These are phyloP conservation scores for Aphidius colemani DNA, from an alignment of 2,888 invertebrate genomes.

Conservation along the genomic window DNA sequence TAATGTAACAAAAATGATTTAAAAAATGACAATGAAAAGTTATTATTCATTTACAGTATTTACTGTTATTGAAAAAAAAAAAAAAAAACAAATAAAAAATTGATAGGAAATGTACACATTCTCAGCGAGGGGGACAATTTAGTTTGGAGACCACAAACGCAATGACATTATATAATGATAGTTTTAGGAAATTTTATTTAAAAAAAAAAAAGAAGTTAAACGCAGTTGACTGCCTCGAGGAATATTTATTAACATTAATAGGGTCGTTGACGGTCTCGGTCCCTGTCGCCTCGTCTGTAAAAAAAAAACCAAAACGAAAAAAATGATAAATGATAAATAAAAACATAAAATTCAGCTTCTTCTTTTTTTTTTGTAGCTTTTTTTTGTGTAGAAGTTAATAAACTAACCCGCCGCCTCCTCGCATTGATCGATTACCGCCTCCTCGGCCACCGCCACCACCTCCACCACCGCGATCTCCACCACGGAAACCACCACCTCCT, in stretches of 20 bases:
- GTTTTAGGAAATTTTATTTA: background rate
- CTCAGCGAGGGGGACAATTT: too few relatives aligned
- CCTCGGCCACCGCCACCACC: constrained; percentile 60
- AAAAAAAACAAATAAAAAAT: background rate
- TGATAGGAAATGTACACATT: constrained; percentile 19
- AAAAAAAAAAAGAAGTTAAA: too few relatives aligned
- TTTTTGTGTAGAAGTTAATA: background rate
- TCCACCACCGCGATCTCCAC: constrained; percentile 57
- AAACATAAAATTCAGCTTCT: constrained; percentile 4
- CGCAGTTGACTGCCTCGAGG: too few relatives aligned
- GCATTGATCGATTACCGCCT: constrained; percentile 48
- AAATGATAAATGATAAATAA: constrained; percentile 1
- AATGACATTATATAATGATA: background rate
- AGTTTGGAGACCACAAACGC: background rate
- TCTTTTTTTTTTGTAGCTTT: constrained; percentile 30
- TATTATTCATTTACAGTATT: too few relatives aligned
- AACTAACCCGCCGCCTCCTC: constrained; percentile 62
- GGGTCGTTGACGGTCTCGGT: constrained; percentile 63
- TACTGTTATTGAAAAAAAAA: background rate
- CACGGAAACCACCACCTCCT: constrained; percentile 60
- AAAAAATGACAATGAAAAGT: too few relatives aligned
- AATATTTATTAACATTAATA: constrained; percentile 45
- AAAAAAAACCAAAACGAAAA: constrained; percentile 16
- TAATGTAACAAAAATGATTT: too few relatives aligned
- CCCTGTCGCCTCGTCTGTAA: constrained; percentile 61